Evolutionary conservation across 1,140 invertebrate genomes (phyloP), one percentile per base, ranked within the genome.

Genomic region (Achatina immaculata): DNA sequence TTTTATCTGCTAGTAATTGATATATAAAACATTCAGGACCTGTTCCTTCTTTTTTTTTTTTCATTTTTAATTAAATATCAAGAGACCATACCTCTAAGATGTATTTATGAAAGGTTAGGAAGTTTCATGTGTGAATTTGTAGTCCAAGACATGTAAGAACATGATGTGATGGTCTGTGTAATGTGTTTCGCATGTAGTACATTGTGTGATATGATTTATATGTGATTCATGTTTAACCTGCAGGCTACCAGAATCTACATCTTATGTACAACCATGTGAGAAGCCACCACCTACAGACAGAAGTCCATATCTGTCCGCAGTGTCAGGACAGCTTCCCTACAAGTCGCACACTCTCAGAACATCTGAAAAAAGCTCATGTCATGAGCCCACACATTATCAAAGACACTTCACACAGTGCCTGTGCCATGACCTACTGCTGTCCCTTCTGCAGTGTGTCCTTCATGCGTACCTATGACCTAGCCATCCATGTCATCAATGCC

Each of bases 201-300:
- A n/a, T n/a, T n/a, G n/a, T n/a, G n/a, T n/a, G n/a, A n/a, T n/a
- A n/a, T n/a, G n/a, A n/a, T n/a, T n/a, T n/a, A n/a, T n/a, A n/a
- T n/a, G n/a, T n/a, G n/a, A n/a, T n/a, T n/a, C n/a, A n/a, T n/a
- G n/a, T 34, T 6, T 28, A 6, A 62, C 58, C 28, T 11, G 1
- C 62, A 80, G 78, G 78, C n/a, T 80, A 66, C 36, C 78, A 80
- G 48, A 72, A 43, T 38, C 19, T 80, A 40, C 68, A 80, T 42
- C 24, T 43, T 1, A 80, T 80, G 78, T 80, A 80, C 45, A 80
- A 80, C 68, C 78, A 80, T 42, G 78, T 80, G 21, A 40, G 78
- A 40, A 69, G 7, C 34, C 78, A 80, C 24, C 78, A 80, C 45
- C 78, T 80, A 1, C 66, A 72, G 40, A 80, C 78, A 31, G 78